These are phyloP conservation scores for Halesus radiatus DNA, from an alignment of 1,140 invertebrate species.

Conservation along the genomic window DNA sequence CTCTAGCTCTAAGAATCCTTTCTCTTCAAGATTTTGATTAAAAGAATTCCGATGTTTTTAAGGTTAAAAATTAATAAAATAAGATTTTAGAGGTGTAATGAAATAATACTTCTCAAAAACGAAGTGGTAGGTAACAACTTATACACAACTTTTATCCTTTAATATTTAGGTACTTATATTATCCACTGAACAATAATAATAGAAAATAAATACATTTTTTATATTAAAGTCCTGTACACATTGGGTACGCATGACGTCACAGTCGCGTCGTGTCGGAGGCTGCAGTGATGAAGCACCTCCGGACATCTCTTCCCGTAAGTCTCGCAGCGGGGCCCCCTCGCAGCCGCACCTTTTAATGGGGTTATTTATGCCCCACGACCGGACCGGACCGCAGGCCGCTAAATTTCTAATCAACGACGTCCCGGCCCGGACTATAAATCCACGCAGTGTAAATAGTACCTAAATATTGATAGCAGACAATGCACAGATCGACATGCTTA, in stretches of 20 bases:
- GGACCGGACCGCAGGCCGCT: conserved; percentile 38
- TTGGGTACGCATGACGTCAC: conserved; percentile 12
- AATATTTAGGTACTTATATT: too few species aligned
- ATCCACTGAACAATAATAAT: too few species aligned
- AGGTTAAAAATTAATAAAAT: too few species aligned
- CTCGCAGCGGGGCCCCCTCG: conserved; percentile 39
- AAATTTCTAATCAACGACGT: conserved; percentile 56
- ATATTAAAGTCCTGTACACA: neutral
- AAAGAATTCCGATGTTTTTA: too few species aligned
- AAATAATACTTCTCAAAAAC: too few species aligned
- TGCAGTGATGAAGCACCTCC: conserved; percentile 46
- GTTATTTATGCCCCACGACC: conserved; percentile 52
- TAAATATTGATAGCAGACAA: neutral
- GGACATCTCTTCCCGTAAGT: conserved; percentile 46
- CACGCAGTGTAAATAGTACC: neutral
- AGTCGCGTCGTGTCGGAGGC: conserved; percentile 10
- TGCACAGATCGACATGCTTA: too few species aligned
- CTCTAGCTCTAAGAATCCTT: too few species aligned
- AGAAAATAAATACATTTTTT: too few species aligned
- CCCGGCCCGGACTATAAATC: neutral
- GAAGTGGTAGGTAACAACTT: too few species aligned
- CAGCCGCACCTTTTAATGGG: conserved; percentile 54
- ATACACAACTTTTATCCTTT: too few species aligned
- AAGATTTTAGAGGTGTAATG: too few species aligned
- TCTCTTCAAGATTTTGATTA: too few species aligned